These are phyloP conservation scores for Proteles cristata DNA, from an alignment of 2,113 vertebrate species.

Conservation along the genomic window DNA sequence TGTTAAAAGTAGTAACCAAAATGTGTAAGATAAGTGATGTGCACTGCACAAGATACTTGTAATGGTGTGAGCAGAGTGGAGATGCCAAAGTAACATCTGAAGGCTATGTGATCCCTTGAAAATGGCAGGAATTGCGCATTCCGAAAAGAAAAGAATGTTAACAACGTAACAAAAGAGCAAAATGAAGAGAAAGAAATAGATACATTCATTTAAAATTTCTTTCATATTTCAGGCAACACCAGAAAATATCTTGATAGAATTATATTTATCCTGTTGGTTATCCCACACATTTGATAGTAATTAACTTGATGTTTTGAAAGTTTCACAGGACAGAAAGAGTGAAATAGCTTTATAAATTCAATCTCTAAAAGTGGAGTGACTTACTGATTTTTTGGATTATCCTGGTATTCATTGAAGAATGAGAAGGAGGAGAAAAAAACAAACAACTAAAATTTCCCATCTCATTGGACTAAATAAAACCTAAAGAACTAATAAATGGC, in stretches of 20 bases:
- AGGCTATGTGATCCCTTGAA: not conserved
- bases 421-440: not conserved
- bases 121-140: constrained; percentile 51
- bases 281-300: not conserved
- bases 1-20: constrained; percentile 40
- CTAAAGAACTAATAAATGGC: not conserved
- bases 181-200: not conserved
- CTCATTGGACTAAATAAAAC: not conserved
- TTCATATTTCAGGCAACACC: not conserved
- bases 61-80: not conserved
- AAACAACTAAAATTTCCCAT: not conserved
- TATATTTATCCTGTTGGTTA: not conserved
- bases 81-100: not conserved
- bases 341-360: not conserved
- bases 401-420: not conserved
- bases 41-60: not conserved
- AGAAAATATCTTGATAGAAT: constrained; percentile 18
- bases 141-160: not conserved
- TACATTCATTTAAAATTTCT: not conserved
- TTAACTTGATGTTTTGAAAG: not conserved
- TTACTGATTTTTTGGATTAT: not conserved
- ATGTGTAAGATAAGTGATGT: not conserved
- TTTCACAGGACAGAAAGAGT: not conserved
- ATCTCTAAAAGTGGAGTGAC: not conserved
- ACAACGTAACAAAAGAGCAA: not conserved